phyloP scores from a whole-genome alignment of 2,888 invertebrate species.

The Volucella bombylans region DNA sequence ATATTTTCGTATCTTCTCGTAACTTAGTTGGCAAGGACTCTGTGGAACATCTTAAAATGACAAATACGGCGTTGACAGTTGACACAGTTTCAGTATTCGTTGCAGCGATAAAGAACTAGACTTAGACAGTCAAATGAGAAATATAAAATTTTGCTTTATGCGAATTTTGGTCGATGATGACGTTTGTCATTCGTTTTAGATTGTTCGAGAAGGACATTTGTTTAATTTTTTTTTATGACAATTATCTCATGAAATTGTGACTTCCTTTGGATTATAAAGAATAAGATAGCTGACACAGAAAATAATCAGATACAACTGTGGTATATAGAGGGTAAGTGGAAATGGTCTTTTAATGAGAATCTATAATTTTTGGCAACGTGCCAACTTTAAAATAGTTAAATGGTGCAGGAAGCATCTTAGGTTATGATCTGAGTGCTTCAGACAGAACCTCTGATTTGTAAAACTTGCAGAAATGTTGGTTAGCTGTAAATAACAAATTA shows the following conservation, averaged over 20 bases:
- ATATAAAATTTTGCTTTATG: conserved; percentile 33
- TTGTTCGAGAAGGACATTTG: conserved; percentile 36
- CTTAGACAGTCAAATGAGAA: conserved; percentile 38
- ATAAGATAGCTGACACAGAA: not conserved
- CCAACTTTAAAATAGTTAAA: too few species aligned
- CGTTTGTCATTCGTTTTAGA: conserved; percentile 15
- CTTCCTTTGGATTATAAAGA: conserved; percentile 17
- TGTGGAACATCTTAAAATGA: conserved; percentile 5
- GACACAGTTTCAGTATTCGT: conserved; percentile 38
- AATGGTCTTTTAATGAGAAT: too few species aligned
- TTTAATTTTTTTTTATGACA: conserved; percentile 15
- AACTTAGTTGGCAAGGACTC: conserved; percentile 17
- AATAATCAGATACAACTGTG: too few species aligned
- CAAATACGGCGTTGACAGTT: conserved; percentile 43
- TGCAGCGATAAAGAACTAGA: conserved; percentile 32
- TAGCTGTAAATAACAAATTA: too few species aligned
- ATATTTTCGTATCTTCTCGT: too few species aligned
- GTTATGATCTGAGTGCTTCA: too few species aligned
- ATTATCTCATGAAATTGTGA: conserved; percentile 12
- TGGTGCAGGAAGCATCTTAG: too few species aligned
- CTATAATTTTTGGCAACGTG: too few species aligned
- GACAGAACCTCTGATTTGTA: too few species aligned
- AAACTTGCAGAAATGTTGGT: too few species aligned
- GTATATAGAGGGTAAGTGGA: too few species aligned
- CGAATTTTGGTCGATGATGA: conserved; percentile 4